A percentile compares a stretch with the other conserved stretches of the same genome.
Conservation (phyloP, 2,888 invertebrate genomes). For the Rhagium mordax region DNA sequence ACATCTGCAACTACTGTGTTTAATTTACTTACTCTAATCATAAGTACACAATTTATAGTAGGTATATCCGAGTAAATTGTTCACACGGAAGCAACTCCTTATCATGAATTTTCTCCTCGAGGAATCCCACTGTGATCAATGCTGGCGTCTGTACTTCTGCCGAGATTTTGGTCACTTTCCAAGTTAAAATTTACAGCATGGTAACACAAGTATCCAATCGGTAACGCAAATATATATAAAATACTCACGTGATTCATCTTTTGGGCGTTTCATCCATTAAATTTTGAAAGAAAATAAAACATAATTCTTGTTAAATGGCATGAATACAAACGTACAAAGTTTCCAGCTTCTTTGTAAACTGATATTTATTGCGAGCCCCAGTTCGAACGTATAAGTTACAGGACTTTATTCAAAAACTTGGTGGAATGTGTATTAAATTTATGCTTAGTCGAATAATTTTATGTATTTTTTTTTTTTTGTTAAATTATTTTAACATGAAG, state of each 20-base stretch:
- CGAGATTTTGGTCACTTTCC: background rate
- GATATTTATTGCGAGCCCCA: slow-evolving; percentile 5
- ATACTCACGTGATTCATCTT: background rate
- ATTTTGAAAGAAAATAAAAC: background rate
- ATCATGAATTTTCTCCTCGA: background rate
- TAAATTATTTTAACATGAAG: no score
- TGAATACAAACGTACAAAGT: slow-evolving; percentile 11
- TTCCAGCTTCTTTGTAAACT: slow-evolving; percentile 1
- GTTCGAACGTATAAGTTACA: background rate
- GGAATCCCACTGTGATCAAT: background rate
- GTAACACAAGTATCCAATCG: background rate
- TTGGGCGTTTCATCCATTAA: slow-evolving; percentile 1
- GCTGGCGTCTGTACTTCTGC: background rate
- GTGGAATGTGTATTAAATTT: background rate
- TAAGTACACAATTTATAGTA: background rate
- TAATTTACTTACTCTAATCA: no score
- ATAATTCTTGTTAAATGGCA: slow-evolving; percentile 20
- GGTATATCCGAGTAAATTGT: background rate
- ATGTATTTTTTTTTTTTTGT: no score
- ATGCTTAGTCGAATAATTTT: background rate
- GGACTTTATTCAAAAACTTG: background rate
- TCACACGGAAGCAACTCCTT: background rate
- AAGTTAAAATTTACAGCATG: background rate
- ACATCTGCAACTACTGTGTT: no score
- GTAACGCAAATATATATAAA: background rate